A percentile compares a stretch with the other conserved stretches of the same genome.
Evolutionary conservation across 2,797 vertebrate genomes (phyloP).

Genomic region (Sebastes oblongus): DNA sequence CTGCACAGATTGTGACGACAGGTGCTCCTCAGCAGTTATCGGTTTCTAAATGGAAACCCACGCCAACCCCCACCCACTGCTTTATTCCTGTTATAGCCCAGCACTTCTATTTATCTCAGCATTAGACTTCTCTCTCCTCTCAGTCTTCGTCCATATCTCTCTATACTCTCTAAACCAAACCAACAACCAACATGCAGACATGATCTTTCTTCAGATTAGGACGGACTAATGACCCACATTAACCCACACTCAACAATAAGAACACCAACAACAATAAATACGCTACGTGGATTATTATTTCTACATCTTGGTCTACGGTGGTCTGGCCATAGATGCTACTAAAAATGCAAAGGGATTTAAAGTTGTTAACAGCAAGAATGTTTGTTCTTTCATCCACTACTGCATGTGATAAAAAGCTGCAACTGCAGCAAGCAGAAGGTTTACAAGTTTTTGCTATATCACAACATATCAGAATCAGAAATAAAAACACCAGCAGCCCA

Average conservation of each 20-base stretch:
- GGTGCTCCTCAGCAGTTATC: constrained; percentile 73
- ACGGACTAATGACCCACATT: background rate
- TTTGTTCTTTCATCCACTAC: background rate
- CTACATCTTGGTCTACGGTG: background rate
- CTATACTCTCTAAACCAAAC: background rate
- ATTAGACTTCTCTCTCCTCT: constrained; percentile 13
- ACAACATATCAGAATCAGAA: too few species aligned
- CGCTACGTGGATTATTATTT: background rate
- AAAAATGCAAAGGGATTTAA: background rate
- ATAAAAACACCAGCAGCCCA: background rate
- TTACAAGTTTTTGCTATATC: too few species aligned
- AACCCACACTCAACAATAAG: background rate
- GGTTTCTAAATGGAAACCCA: constrained; percentile 66
- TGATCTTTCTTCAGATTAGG: background rate
- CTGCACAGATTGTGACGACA: constrained; percentile 73
- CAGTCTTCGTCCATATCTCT: background rate
- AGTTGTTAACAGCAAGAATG: background rate
- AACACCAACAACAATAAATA: background rate
- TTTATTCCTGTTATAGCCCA: constrained; percentile 38
- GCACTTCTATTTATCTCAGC: constrained; percentile 37
- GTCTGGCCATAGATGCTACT: background rate
- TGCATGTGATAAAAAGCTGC: too few species aligned
- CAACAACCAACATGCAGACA: background rate
- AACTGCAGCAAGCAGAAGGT: too few species aligned
- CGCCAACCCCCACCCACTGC: constrained; percentile 51